Conservation (phyloP, 2,888 invertebrate species). For the Tetropium fuscum region DNA sequence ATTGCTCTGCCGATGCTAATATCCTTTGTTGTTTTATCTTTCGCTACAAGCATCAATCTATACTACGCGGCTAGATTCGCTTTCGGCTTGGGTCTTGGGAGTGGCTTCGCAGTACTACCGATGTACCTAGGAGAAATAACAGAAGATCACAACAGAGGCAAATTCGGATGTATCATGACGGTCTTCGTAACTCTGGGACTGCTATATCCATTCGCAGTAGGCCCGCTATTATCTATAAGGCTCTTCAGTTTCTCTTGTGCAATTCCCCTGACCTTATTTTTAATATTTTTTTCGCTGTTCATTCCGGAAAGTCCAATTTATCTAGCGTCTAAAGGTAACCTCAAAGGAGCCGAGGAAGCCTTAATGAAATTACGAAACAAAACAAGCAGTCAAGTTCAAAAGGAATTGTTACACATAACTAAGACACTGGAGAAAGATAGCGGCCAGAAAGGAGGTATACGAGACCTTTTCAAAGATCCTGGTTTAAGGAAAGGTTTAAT, state of each 20-base stretch:
- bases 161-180: conserved; percentile 69
- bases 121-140: conserved; percentile 91
- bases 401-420: conserved; percentile 31
- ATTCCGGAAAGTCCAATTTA: conserved; percentile 52
- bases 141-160: conserved; percentile 82
- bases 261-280: conserved; percentile 43
- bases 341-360: conserved; percentile 72
- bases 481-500: conserved; percentile 69
- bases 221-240: conserved; percentile 45
- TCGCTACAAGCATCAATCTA: conserved; percentile 40
- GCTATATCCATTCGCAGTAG: conserved; percentile 46
- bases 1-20: conserved; percentile 74
- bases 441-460: conserved; percentile 28
- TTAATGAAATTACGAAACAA: conserved; percentile 38
- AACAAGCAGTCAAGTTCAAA: conserved; percentile 28
- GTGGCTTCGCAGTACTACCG: conserved; percentile 79
- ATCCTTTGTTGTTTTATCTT: conserved; percentile 55
- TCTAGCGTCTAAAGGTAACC: conserved; percentile 64
- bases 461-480: conserved; percentile 32
- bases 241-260: conserved; percentile 43
- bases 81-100: conserved; percentile 76
- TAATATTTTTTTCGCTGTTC: conserved; percentile 40
- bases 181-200: conserved; percentile 44
- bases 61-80: conserved; percentile 70
- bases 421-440: conserved; percentile 26